Evolutionary conservation across 2,113 vertebrate species (phyloP), one percentile per base, ranked within the genome.

Genomic region (Lichenostomus cassidix): DNA sequence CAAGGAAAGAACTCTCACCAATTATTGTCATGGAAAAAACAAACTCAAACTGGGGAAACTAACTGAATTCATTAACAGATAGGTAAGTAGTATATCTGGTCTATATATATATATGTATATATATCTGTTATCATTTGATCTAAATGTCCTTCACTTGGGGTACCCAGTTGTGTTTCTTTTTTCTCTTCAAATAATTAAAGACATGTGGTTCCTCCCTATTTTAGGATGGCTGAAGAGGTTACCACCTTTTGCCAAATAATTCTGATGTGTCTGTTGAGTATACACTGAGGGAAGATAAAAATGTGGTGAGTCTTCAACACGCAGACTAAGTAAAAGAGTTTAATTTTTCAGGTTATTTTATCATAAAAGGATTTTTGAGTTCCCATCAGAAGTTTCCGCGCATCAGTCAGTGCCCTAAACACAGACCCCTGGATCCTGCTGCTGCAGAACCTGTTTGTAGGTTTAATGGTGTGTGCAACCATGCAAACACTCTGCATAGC

Each of bases 331-430:
- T 31, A 41, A 64, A 50, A 70, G 3, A 31, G 5, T 87, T 77
- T 39, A 78, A 35, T 55, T 20, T 21, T 62, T 89, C 15, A 17
- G 7, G 2, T 55, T 69, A 33, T 64, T 79, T 2, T 27, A n/a
- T 49, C 27, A 69, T 11, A 73, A 64, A 64, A 25, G 2, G 15
- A 15, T 12, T 71, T 79, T 50, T 67, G 5, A 50, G 27, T 11
- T 18, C 2, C 3, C 5, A 14, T 69, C 22, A 62, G 5, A 56
- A 77, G 3, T 4, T 44, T 23, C 19, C 0, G 1, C 62, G 27
- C 3, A 6, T 67, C 33, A 50, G 16, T 67, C 11, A 47, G 7
- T 64, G 25, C 15, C 5, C 27, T 29, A n/a, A 86, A 52, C 5
- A 50, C 9, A 87, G 31, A 47, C 11, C 10, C 50, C 50, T 49